Percentiles rank a stretch among this genome's conserved stretches.
Conservation (phyloP, 2,797 vertebrate genomes). For the Rhynchotus rufescens region DNA sequence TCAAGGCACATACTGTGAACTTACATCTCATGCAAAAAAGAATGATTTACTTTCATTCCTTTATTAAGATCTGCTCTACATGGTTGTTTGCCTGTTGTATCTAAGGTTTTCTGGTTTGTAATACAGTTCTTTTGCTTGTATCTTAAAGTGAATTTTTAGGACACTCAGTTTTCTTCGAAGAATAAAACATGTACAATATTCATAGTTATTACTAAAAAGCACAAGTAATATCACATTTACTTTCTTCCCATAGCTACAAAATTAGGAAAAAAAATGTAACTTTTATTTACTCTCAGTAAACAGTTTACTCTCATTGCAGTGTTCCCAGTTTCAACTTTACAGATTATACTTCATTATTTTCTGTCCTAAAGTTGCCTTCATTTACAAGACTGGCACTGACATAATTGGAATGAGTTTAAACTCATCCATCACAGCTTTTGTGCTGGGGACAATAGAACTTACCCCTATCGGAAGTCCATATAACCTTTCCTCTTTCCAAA, state of each 20-base stretch:
- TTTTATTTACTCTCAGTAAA: neutral
- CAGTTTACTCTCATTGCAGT: neutral
- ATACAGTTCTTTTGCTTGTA: neutral
- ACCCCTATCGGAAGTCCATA: neutral
- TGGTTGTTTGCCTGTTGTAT: neutral
- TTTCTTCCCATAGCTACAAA: neutral
- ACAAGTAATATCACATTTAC: neutral
- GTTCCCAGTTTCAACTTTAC: neutral
- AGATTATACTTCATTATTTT: neutral
- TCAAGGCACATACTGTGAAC: neutral
- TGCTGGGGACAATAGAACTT: neutral
- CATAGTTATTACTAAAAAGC: fast-evolving
- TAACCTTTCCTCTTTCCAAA: neutral
- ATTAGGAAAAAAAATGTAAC: neutral
- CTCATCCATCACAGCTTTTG: neutral
- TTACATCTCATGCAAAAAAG: neutral
- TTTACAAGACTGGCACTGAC: neutral
- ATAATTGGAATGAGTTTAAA: neutral
- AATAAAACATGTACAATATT: neutral
- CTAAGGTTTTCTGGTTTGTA: neutral
- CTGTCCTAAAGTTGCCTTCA: neutral
- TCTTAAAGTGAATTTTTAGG: neutral
- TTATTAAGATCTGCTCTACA: neutral
- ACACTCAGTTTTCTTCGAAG: neutral
- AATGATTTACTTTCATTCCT: neutral